Conservation (phyloP, 2,797 vertebrate genomes). For the Takifugu ocellatus region DNA sequence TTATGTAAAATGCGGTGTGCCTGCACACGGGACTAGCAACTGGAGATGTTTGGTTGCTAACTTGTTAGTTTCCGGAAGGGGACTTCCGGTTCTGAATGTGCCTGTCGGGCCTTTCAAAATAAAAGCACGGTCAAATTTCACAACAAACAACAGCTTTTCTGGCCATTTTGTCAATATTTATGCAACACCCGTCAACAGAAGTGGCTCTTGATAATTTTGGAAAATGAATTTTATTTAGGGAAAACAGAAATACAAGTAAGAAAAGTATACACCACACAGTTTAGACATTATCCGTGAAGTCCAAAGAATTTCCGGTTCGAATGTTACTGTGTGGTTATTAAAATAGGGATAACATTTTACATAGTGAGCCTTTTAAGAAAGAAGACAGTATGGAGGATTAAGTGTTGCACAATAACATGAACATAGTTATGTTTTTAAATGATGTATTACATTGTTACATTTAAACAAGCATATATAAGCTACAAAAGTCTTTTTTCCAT, state of each 20-base stretch:
- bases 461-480: slow-evolving; percentile 22
- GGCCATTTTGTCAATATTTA: no score
- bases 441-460: slow-evolving; percentile 6
- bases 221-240: slow-evolving; percentile 55
- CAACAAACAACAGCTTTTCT: no score
- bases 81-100: no score
- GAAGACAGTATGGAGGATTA: slow-evolving; percentile 6
- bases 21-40: no score
- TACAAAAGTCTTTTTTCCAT: no score
- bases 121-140: no score
- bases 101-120: no score
- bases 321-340: slow-evolving; percentile 34
- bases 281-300: slow-evolving; percentile 30
- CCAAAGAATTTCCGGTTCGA: slow-evolving; percentile 41
- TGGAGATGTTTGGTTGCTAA: no score
- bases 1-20: no score
- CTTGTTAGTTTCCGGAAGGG: no score
- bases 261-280: slow-evolving; percentile 33
- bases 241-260: slow-evolving; percentile 42
- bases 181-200: not conserved
- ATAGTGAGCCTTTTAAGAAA: not conserved
- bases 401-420: slow-evolving; percentile 10
- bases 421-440: slow-evolving; percentile 6
- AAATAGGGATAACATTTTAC: slow-evolving; percentile 14
- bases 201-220: slow-evolving; percentile 6